Base-by-base conservation (phyloP, 2,797 vertebrate species). In the Rhabdophis nuchalis region DNA sequence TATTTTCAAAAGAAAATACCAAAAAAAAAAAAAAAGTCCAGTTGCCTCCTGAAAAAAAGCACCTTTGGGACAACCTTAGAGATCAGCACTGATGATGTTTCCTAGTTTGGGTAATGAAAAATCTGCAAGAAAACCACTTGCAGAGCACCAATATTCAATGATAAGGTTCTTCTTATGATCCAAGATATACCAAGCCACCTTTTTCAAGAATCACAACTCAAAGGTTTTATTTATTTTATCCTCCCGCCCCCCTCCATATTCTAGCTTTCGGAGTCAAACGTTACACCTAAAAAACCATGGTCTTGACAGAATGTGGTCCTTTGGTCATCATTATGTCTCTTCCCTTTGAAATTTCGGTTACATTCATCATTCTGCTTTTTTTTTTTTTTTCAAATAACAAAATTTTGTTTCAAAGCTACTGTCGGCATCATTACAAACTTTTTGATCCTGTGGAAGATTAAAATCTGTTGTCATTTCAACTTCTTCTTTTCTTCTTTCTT, bases 241-340 rank as follows among this genome's bases (percentile, higher is more conserved):
- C 0, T 20, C 2, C 5, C 1, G n/a, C 8, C 4, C 12, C 7
- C 23, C 25, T 1, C n/a, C 5, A 7, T 36, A 41, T 20, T 77
- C 8, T 41, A 41, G 32, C 36, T 41, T 41, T 77, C 32, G 41
- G 1, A 20, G 32, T 32, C 32, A 36, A 36, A 36, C 1, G 2
- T 72, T 36, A 36, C 6, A 77, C 7, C 68, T 77, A 20, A 36
- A 36, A 18, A 20, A 36, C 41, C 68, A 72, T 36, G 68, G 32
- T 1, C 32, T 72, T 72, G 68, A 36, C 68, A 72, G n/a, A 9
- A 36, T 77, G 68, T 64, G 8, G 2, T 77, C 41, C 8, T 68
- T 9, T 41, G 32, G 32, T 23, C 32, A 77, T 18, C 18, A 41
- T 77, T 41, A 10, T 41, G 36, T 46, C 8, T 23, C 72, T 77